Evolutionary conservation across 2,888 invertebrate species (phyloP).

Genomic region (Drosophila monieri): DNA sequence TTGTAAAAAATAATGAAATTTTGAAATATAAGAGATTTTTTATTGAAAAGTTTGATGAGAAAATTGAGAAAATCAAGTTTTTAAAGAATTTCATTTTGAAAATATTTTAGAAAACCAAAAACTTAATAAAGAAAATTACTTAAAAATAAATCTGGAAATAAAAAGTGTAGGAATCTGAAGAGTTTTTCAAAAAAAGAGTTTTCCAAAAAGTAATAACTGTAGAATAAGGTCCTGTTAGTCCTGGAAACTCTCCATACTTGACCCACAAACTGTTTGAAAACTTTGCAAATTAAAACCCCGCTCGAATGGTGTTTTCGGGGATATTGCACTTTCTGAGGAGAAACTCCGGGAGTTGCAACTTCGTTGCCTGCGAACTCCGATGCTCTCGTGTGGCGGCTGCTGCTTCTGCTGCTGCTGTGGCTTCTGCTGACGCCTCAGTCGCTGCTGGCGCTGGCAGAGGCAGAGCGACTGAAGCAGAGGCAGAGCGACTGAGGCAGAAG

Average conservation of each 20-base stretch:
- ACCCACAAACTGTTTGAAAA: neutral
- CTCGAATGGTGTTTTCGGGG: neutral
- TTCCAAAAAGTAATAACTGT: too few species aligned
- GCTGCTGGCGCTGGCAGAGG: constrained; percentile 1
- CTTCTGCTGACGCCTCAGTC: constrained; percentile 8
- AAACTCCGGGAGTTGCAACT: constrained; percentile 30
- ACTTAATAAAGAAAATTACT: too few species aligned
- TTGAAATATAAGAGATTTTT: too few species aligned
- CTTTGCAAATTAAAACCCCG: neutral
- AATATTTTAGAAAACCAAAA: too few species aligned
- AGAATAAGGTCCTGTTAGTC: neutral
- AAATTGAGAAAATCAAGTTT: too few species aligned
- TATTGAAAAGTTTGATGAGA: too few species aligned
- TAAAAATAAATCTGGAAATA: too few species aligned
- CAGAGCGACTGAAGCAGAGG: constrained; percentile 8
- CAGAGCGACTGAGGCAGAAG: constrained; percentile 6
- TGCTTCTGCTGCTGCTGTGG: neutral
- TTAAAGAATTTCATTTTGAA: too few species aligned
- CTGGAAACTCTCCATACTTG: neutral
- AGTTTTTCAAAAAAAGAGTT: too few species aligned
- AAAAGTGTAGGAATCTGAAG: too few species aligned
- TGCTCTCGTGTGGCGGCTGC: constrained; percentile 13
- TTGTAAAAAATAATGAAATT: too few species aligned
- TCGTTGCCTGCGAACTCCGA: neutral
- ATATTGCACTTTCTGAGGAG: neutral